Evolutionary conservation across 2,888 invertebrate species (phyloP).

Genomic region (Drosophila hamatofila): DNA sequence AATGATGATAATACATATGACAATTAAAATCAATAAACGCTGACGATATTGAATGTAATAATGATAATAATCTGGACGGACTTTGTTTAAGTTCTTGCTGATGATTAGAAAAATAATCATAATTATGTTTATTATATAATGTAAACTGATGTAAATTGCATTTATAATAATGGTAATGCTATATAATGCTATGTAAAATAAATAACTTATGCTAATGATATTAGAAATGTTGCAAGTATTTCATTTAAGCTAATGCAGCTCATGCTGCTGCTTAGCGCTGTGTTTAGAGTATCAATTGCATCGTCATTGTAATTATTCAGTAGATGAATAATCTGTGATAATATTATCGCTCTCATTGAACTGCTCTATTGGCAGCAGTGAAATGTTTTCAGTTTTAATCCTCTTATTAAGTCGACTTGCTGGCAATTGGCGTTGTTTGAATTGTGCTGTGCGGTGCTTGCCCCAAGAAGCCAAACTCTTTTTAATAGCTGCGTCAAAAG

Average conservation of each 20-base stretch:
- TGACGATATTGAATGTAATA: too few species aligned
- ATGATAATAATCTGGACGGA: too few species aligned
- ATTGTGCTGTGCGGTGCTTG: background rate
- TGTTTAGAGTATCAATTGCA: background rate
- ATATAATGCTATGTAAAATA: too few species aligned
- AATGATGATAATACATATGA: too few species aligned
- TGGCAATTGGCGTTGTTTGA: background rate
- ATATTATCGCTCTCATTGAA: background rate
- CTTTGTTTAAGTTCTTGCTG: too few species aligned
- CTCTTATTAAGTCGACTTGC: background rate
- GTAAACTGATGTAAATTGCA: too few species aligned
- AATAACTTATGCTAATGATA: too few species aligned
- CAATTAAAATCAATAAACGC: too few species aligned
- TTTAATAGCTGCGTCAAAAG: conserved; percentile 52
- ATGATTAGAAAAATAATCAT: too few species aligned
- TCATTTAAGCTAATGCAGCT: background rate
- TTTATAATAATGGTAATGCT: too few species aligned
- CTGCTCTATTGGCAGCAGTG: background rate
- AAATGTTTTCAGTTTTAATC: background rate
- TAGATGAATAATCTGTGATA: background rate
- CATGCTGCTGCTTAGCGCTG: background rate
- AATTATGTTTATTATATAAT: too few species aligned
- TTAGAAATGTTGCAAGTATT: too few species aligned
- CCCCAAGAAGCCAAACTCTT: conserved; percentile 28
- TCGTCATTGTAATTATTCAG: background rate